These are phyloP conservation scores for Pungitius pungitius DNA, from an alignment of 2,113 vertebrate genomes.

Conservation along the genomic window DNA sequence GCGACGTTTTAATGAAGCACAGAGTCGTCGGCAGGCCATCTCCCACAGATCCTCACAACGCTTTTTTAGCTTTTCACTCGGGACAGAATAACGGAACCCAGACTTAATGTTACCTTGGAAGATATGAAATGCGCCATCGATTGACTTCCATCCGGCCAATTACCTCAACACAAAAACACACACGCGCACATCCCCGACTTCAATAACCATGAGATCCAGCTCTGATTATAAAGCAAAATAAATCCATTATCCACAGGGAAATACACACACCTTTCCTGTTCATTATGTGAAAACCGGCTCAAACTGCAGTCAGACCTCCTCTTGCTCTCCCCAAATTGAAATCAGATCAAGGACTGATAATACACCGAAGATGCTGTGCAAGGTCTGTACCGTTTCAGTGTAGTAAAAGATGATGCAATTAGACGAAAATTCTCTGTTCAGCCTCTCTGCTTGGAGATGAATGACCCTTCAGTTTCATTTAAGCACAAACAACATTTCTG, in stretches of 20 bases:
- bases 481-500: neutral
- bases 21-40: slow-evolving; percentile 2
- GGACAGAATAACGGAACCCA: neutral
- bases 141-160: slow-evolving; percentile 46
- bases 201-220: neutral
- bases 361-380: neutral
- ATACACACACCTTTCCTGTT: slow-evolving; percentile 9
- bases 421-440: neutral
- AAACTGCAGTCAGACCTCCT: neutral
- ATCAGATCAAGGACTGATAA: neutral
- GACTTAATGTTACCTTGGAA: slow-evolving; percentile 27
- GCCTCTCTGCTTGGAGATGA: slow-evolving; percentile 18
- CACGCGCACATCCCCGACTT: neutral
- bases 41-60: slow-evolving; percentile 19
- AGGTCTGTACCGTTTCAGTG: slow-evolving; percentile 5
- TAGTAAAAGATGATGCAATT: slow-evolving; percentile 15
- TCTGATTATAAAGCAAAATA: slow-evolving; percentile 18
- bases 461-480: neutral
- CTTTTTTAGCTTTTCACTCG: slow-evolving; percentile 23
- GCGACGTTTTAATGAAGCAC: slow-evolving; percentile 63
- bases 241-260: neutral
- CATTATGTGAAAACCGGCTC: slow-evolving; percentile 1
- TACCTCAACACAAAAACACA: slow-evolving; percentile 40
- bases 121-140: slow-evolving; percentile 32
- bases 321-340: slow-evolving; percentile 2